Evolutionary conservation across 2,113 vertebrate genomes (phyloP).

Genomic region (Gallinago paraguaiae): DNA sequence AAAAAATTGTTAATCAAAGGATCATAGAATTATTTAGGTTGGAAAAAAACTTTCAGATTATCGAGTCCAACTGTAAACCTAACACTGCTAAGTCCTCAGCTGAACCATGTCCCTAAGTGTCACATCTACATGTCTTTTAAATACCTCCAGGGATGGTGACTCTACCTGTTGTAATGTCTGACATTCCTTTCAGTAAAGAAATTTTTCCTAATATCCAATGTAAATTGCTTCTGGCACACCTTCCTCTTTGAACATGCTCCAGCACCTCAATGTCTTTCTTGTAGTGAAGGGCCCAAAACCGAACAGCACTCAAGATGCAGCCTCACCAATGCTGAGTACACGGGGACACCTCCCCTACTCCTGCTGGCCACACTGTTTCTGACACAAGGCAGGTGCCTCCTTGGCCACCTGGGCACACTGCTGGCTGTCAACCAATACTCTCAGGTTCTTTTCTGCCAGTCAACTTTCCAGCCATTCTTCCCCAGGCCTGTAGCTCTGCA

Average conservation of each 20-base stretch:
- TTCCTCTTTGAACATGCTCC: background rate
- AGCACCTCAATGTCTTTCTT: background rate
- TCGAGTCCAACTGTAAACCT: rapidly evolving
- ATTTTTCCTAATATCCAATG: background rate
- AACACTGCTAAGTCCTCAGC: background rate
- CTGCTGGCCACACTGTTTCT: background rate
- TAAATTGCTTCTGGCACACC: background rate
- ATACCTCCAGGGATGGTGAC: background rate
- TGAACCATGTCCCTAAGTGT: background rate
- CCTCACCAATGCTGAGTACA: background rate
- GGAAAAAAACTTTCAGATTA: background rate
- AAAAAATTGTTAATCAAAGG: background rate
- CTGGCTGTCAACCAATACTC: background rate
- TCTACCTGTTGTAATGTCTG: background rate
- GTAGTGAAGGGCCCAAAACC: background rate
- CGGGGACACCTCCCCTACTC: background rate
- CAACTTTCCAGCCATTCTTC: background rate
- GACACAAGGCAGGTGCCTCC: background rate
- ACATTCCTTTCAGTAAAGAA: background rate
- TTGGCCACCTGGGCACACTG: background rate
- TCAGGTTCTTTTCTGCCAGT: background rate
- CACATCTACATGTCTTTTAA: background rate
- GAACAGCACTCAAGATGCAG: background rate
- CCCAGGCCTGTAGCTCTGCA: background rate
- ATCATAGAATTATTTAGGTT: background rate